Evolutionary conservation across 2,797 vertebrate genomes (phyloP).

Genomic region (Lutjanus argentimaculatus): DNA sequence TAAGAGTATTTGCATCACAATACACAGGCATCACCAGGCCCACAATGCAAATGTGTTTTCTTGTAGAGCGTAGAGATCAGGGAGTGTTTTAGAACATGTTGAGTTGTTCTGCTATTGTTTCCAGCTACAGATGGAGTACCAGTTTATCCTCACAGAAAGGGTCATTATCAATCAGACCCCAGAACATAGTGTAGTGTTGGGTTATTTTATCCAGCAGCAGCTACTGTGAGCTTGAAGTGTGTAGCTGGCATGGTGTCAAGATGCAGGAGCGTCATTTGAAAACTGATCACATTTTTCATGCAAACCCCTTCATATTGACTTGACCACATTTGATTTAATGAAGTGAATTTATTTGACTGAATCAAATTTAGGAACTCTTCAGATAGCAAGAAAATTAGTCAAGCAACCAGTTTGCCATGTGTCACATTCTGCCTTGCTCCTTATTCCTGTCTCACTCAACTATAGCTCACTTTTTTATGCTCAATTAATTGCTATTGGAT

Average conservation of each 20-base stretch:
- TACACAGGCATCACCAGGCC: conserved; percentile 9
- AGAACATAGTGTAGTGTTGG: conserved; percentile 29
- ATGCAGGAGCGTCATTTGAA: conserved; percentile 61
- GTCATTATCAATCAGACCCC: conserved; percentile 47
- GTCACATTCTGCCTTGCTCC: conserved; percentile 41
- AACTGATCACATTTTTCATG: conserved; percentile 69
- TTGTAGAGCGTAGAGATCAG: background rate
- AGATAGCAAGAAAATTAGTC: conserved; percentile 50
- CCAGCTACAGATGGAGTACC: conserved; percentile 44
- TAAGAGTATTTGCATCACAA: conserved; percentile 72
- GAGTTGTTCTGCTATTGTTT: conserved; percentile 38
- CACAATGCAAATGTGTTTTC: conserved; percentile 49
- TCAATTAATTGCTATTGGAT: conserved; percentile 4
- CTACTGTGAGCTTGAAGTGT: conserved; percentile 18
- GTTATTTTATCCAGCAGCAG: conserved; percentile 22
- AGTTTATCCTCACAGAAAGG: conserved; percentile 38
- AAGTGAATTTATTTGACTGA: conserved; percentile 73
- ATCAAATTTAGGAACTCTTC: conserved; percentile 63
- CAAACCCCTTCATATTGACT: conserved; percentile 61
- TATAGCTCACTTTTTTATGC: conserved; percentile 13
- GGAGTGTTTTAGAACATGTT: conserved; percentile 9
- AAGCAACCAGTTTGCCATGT: conserved; percentile 43
- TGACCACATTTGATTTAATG: conserved; percentile 74
- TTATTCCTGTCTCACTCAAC: conserved; percentile 35
- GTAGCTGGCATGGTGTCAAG: conserved; percentile 48